phyloP scores from a whole-genome alignment of 2,888 invertebrate species.

The Rotaria sp. region DNA sequence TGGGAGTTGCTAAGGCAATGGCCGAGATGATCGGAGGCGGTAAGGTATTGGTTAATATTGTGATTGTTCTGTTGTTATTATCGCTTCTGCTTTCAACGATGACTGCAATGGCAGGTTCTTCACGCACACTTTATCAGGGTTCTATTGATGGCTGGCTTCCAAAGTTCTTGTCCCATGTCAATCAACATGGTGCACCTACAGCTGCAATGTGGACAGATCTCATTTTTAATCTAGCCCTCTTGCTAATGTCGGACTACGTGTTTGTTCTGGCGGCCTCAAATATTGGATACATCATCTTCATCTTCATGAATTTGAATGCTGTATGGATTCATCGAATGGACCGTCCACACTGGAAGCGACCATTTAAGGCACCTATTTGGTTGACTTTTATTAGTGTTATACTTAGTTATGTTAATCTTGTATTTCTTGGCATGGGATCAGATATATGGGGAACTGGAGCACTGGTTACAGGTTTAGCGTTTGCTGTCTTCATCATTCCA shows the following conservation, averaged over 20 bases:
- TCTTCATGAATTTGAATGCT: not conserved
- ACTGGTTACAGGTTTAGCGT: not conserved
- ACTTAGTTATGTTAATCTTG: not conserved
- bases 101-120: slow-evolving; percentile 1
- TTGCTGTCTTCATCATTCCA: not conserved
- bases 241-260: not conserved
- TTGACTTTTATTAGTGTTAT: not conserved
- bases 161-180: not conserved
- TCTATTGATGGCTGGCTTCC: not conserved
- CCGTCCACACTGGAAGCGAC: not conserved
- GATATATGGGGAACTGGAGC: not conserved
- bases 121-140: slow-evolving; percentile 6
- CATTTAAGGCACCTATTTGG: not conserved
- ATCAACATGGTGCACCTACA: not conserved
- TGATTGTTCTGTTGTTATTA: not conserved
- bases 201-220: slow-evolving; percentile 6
- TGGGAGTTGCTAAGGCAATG: not conserved
- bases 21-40: not conserved
- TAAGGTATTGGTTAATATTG: not conserved
- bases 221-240: not conserved
- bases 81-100: not conserved
- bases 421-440: not conserved
- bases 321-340: slow-evolving; percentile 12
- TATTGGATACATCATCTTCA: not conserved
- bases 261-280: not conserved